phyloP scores from a whole-genome alignment of 2,888 invertebrate species.

The Melinopterus prodromus region DNA sequence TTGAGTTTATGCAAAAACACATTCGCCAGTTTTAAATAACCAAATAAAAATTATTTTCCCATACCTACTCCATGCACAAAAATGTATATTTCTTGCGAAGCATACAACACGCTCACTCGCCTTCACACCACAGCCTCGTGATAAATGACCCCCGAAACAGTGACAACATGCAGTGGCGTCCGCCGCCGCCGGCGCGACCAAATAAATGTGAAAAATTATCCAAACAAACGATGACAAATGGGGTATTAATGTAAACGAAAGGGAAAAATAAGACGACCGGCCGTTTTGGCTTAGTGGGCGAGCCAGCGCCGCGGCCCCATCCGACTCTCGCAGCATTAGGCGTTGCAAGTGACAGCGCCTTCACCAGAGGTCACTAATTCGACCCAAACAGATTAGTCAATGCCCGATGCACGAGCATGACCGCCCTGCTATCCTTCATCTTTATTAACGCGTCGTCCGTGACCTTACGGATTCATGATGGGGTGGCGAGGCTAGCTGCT shows the following conservation, averaged over 20 bases:
- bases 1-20: too few species aligned
- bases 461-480: constrained; percentile 34
- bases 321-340: constrained; percentile 19
- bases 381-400: constrained; percentile 46
- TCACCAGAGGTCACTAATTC: constrained; percentile 42
- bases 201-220: constrained; percentile 26
- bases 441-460: constrained; percentile 45
- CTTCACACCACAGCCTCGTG: not conserved
- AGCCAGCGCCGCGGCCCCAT: not conserved
- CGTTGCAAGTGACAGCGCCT: constrained; percentile 43
- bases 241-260: constrained; percentile 29
- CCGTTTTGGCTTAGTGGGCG: constrained; percentile 16
- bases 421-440: constrained; percentile 44
- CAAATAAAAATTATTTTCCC: too few species aligned
- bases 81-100: too few species aligned
- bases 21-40: too few species aligned
- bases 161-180: not conserved
- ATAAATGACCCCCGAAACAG: not conserved
- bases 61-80: too few species aligned
- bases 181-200: constrained; percentile 10
- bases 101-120: too few species aligned
- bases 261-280: constrained; percentile 6
- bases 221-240: constrained; percentile 31
- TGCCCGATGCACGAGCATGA: constrained; percentile 44
- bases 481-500: not conserved